Base-by-base conservation (phyloP, 2,888 invertebrate species). In the Mimas tiliae region DNA sequence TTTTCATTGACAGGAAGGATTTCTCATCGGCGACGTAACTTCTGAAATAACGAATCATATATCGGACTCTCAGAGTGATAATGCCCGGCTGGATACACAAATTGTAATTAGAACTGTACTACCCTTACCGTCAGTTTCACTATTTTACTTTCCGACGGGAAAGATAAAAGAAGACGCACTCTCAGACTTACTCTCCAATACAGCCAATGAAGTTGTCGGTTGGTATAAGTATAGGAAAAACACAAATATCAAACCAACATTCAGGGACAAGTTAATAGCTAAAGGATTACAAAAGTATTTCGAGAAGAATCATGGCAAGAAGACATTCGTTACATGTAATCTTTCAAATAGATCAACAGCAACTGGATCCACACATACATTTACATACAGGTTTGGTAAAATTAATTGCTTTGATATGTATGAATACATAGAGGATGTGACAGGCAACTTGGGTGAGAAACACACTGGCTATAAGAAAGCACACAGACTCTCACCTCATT, bases 141-240 rank as follows among this genome's bases (percentile, higher is more conserved):
- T 94, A 70, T 94, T 96, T 81, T 95, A 95, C 74, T 87, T 95
- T 55, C 91, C 94, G 1, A 87, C 93, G 3, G 96, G 96, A 9
- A 90, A 89, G 77, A 90, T 96, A 62, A 92, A 95, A 74, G 89
- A 91, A 70, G 93, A 94, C 71, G 93, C 94, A 72, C 78, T 96
- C 2, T 82, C 86, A 66, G 88, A 89, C 7, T 86, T 95, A 67
- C 80, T 96, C 16, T 91, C 94, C 1, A 88, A 88, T 67, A 90
- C 93, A 68, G 91, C 94, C 27, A 91, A 88, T 72, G 94, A 95
- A 85, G 94, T 96, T 27, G 94, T 96, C 11, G 96, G 95, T 33
- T 96, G 96, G 96, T 96, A 95, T 80, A 95, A 94, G 81, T 96
- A 95, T 77, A 93, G 95, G 71, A 91, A 92, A 71, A 93, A 94